A percentile compares a stretch with the other conserved stretches of the same genome.
These are phyloP conservation scores for Carcina quercana DNA, from an alignment of 2,888 invertebrate genomes.

Conservation along the genomic window DNA sequence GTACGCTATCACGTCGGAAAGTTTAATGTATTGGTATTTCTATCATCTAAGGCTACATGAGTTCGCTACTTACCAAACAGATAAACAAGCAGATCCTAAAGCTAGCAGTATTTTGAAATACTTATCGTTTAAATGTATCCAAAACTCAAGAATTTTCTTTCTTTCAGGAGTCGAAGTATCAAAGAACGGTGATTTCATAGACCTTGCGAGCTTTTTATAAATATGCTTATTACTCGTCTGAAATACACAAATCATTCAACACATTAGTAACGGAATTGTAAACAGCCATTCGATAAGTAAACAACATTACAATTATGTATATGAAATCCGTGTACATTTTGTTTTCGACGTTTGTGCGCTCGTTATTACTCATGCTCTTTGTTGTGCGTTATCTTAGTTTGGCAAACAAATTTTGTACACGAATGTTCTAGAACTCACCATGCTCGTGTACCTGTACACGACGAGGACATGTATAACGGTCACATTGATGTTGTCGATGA, in stretches of 20 bases:
- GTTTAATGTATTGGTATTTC: too few species aligned
- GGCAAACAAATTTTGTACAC: background rate
- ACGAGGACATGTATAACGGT: constrained; percentile 17
- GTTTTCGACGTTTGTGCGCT: too few species aligned
- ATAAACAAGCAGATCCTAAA: constrained; percentile 14
- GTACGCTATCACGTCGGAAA: too few species aligned
- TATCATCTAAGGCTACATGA: too few species aligned
- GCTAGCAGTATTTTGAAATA: constrained; percentile 15
- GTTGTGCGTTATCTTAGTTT: background rate
- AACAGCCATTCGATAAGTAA: background rate
- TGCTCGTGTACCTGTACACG: constrained; percentile 15
- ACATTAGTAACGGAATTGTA: background rate
- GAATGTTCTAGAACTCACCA: constrained; percentile 16
- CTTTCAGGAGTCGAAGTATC: constrained; percentile 14
- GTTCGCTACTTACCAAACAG: constrained; percentile 17
- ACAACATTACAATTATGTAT: background rate
- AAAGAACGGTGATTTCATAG: constrained; percentile 17
- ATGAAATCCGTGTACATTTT: too few species aligned
- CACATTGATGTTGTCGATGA: constrained; percentile 18
- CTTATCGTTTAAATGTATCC: constrained; percentile 12
- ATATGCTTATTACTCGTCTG: constrained; percentile 11
- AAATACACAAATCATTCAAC: background rate
- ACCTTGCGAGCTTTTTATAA: constrained; percentile 13
- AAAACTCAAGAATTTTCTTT: constrained; percentile 11
- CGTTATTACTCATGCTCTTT: constrained; percentile 2